Evolutionary conservation across 2,797 vertebrate species (phyloP).

Genomic region (Coccyzus lansbergi): DNA sequence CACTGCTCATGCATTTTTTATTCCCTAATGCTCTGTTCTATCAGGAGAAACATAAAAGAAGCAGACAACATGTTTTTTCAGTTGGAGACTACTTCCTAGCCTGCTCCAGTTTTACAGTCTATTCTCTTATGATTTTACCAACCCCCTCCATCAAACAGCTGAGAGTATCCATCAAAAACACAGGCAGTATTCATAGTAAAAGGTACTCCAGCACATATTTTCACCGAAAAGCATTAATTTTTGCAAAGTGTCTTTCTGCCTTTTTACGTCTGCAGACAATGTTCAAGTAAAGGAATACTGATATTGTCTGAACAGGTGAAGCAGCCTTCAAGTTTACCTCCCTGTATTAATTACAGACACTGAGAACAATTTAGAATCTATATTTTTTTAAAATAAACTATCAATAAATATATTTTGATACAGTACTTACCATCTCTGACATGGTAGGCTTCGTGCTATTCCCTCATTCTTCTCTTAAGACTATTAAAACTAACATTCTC

Average conservation of each 20-base stretch:
- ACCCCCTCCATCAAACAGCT: conserved; percentile 7
- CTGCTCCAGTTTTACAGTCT: conserved; percentile 47
- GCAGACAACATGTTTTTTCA: conserved; percentile 42
- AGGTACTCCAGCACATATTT: conserved; percentile 20
- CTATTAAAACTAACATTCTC: neutral
- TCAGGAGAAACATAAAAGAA: conserved; percentile 49
- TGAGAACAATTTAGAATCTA: neutral
- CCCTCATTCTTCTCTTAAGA: neutral
- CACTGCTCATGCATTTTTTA: conserved; percentile 66
- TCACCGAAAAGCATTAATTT: conserved; percentile 35
- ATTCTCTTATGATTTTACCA: conserved; percentile 48
- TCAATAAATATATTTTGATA: neutral
- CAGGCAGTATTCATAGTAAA: conserved; percentile 19
- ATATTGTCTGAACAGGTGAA: neutral
- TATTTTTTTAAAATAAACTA: neutral
- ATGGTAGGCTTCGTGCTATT: accelerated
- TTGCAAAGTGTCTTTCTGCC: neutral
- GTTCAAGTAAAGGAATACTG: neutral
- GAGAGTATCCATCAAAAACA: conserved; percentile 41
- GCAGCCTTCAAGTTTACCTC: neutral
- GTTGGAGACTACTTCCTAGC: neutral
- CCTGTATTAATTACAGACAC: neutral
- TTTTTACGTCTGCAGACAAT: neutral
- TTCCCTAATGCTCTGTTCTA: conserved; percentile 36
- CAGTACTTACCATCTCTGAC: neutral